Evolutionary conservation across 2,113 vertebrate genomes (phyloP).

Genomic region (Prunella fulvescens): DNA sequence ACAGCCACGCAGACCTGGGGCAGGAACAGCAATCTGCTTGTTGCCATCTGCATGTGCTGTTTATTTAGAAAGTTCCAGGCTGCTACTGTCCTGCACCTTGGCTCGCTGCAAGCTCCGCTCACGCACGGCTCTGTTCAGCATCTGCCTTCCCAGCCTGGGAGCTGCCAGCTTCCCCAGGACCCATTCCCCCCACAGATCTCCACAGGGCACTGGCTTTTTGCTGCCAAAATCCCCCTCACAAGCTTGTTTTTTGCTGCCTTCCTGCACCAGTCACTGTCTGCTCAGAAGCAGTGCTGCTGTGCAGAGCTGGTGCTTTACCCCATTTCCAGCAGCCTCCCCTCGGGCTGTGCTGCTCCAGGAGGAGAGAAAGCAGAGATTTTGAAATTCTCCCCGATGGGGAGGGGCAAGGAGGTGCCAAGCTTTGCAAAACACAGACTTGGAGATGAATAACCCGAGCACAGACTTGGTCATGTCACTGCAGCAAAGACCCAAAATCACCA

Average conservation of each 20-base stretch:
- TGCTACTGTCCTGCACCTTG: constrained; percentile 32
- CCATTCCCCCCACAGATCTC: neutral
- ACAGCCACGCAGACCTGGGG: neutral
- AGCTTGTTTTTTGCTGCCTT: neutral
- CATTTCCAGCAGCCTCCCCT: neutral
- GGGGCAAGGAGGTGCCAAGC: neutral
- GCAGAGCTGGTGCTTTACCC: neutral
- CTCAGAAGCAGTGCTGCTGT: fast-evolving
- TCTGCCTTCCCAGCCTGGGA: neutral
- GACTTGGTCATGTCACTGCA: neutral
- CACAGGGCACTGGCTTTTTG: neutral
- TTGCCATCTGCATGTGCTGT: neutral
- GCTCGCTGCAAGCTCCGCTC: neutral
- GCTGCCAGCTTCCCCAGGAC: neutral
- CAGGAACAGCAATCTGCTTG: neutral
- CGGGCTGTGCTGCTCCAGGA: neutral
- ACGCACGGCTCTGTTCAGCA: neutral
- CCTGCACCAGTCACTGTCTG: neutral
- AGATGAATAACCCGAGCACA: neutral
- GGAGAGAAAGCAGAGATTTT: neutral
- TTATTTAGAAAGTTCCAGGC: constrained; percentile 12
- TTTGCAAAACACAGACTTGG: neutral
- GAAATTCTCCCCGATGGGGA: neutral
- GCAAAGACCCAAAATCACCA: neutral
- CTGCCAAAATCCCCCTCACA: neutral